Percentiles rank a stretch among this genome's conserved stretches.
Evolutionary conservation across 2,797 vertebrate species (phyloP).

Genomic region (Heterohyrax brucei): DNA sequence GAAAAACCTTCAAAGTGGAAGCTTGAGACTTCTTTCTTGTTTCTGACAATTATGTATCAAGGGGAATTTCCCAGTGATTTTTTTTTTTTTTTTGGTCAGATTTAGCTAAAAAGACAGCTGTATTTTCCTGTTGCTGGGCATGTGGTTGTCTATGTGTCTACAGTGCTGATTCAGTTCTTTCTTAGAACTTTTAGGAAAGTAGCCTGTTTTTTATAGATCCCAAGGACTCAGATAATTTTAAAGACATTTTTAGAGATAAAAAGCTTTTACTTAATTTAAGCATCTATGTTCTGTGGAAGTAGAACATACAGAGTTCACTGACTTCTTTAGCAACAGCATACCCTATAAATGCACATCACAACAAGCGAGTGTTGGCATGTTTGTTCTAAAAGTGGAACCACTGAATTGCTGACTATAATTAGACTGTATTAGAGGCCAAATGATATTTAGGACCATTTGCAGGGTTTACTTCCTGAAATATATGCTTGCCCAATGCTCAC

Average conservation of each 20-base stretch:
- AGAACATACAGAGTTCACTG: constrained; percentile 8
- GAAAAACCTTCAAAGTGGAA: constrained; percentile 15
- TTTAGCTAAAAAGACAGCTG: constrained; percentile 28
- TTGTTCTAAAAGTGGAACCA: constrained; percentile 55
- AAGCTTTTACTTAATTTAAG: neutral
- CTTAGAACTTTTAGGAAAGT: neutral
- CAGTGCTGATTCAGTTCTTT: neutral
- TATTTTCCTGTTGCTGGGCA: neutral
- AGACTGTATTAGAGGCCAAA: constrained; percentile 19
- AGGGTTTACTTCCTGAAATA: constrained; percentile 29
- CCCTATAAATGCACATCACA: neutral
- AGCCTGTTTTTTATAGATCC: neutral
- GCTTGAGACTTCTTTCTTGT: neutral
- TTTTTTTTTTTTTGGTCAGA: neutral
- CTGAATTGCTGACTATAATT: constrained; percentile 41
- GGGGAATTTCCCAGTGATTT: neutral
- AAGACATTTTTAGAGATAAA: constrained; percentile 7
- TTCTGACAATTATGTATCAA: neutral
- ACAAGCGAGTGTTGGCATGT: neutral
- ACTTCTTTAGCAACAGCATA: neutral
- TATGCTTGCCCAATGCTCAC: constrained; percentile 18
- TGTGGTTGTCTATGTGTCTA: neutral
- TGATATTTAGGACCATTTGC: constrained; percentile 1
- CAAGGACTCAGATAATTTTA: constrained; percentile 44
- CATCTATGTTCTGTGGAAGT: neutral